Evolutionary conservation across 2,113 vertebrate genomes (phyloP).

Genomic region (Amazona vittata): DNA sequence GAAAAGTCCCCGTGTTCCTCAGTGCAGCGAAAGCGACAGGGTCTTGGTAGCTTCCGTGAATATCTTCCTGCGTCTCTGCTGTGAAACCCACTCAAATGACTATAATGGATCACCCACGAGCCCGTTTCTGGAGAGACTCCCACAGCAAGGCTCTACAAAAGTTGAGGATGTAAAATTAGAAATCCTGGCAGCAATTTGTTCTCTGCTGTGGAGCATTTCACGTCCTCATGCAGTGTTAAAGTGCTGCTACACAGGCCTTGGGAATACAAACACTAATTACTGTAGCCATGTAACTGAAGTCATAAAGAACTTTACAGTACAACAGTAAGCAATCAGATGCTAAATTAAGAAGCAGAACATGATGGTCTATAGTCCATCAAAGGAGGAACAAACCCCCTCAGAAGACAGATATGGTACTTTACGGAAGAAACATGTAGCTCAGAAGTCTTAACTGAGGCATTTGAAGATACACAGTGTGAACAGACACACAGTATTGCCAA

Average conservation of each 20-base stretch:
- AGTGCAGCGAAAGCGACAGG: neutral
- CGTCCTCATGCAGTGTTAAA: neutral
- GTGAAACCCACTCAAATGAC: neutral
- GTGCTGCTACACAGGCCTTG: neutral
- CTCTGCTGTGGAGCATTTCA: neutral
- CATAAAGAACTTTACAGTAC: neutral
- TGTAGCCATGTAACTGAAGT: neutral
- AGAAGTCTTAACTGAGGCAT: neutral
- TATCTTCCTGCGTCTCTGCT: neutral
- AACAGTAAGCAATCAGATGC: neutral
- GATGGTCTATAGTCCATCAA: neutral
- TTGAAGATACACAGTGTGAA: neutral
- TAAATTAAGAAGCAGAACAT: neutral
- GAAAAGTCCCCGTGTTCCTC: neutral
- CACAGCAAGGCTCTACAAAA: neutral
- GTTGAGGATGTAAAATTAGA: slow-evolving; percentile 3
- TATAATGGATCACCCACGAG: neutral
- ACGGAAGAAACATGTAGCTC: neutral
- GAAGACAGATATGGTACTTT: neutral
- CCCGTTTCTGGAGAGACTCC: neutral
- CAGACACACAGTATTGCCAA: neutral
- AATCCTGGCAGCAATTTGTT: neutral
- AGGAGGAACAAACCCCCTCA: neutral
- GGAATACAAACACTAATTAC: neutral
- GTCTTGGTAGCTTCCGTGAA: neutral